Percentiles rank a stretch among this genome's conserved stretches.
Conservation (phyloP, 2,113 vertebrate species). For the Cynoglossus semilaevis region DNA sequence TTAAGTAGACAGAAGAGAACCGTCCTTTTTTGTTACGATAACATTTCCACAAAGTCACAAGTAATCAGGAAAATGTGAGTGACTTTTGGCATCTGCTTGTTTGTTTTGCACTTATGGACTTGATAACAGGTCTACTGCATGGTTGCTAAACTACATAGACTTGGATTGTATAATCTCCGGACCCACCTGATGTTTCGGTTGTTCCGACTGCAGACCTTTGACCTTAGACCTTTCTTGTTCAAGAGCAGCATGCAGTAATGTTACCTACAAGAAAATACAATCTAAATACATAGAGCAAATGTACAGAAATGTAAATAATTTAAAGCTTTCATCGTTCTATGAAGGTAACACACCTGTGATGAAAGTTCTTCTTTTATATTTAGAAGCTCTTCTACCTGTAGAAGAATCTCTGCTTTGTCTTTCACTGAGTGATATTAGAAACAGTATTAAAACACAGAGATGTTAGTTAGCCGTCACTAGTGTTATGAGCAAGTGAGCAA, state of each 20-base stretch:
- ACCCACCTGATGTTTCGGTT: slow-evolving; percentile 89
- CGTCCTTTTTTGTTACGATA: neutral
- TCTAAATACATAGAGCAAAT: neutral
- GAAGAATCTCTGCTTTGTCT: slow-evolving; percentile 92
- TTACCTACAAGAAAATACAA: slow-evolving; percentile 73
- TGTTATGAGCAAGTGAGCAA: too few species aligned
- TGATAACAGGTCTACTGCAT: too few species aligned
- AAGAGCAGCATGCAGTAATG: slow-evolving; percentile 84
- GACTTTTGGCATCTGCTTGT: neutral
- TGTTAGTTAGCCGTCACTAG: neutral
- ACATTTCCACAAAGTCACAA: neutral
- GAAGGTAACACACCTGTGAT: slow-evolving; percentile 79
- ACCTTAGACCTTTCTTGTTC: slow-evolving; percentile 95
- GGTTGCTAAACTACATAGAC: too few species aligned
- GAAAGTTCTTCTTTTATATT: slow-evolving; percentile 92
- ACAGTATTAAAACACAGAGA: neutral
- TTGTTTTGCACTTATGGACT: too few species aligned
- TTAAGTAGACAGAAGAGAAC: too few species aligned
- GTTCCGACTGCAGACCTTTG: slow-evolving; percentile 87
- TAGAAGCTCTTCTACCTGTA: slow-evolving; percentile 87
- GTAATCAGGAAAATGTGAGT: neutral
- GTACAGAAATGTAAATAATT: neutral
- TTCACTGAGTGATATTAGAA: slow-evolving; percentile 80
- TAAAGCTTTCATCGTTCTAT: neutral
- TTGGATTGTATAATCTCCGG: neutral